A percentile compares a stretch with the other conserved stretches of the same genome.
These are phyloP conservation scores for Digitonthophagus gazella DNA, from an alignment of 2,888 invertebrate genomes.

Conservation along the genomic window DNA sequence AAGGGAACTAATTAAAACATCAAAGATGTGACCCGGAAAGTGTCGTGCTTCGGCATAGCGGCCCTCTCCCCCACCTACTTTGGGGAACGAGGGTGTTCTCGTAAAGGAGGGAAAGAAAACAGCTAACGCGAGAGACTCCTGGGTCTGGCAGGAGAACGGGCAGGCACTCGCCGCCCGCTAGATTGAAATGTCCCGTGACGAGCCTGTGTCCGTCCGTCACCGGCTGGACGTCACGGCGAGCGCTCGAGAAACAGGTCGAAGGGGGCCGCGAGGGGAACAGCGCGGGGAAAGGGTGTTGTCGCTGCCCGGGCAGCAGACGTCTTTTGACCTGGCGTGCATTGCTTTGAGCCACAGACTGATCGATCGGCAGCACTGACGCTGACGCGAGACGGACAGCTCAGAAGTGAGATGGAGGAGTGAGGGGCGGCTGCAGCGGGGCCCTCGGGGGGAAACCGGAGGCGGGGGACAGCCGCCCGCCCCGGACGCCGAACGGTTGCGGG, in stretches of 20 bases:
- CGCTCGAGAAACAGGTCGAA: slow-evolving; percentile 31
- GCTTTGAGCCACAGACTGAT: slow-evolving; percentile 53
- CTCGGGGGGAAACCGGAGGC: slow-evolving; percentile 28
- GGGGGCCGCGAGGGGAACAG: slow-evolving; percentile 33
- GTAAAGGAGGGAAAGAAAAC: slow-evolving; percentile 18
- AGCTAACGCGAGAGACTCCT: slow-evolving; percentile 9
- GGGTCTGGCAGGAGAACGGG: slow-evolving; percentile 22
- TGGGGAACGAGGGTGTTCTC: slow-evolving; percentile 2
- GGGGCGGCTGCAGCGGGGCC: slow-evolving; percentile 28
- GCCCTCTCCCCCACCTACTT: background rate
- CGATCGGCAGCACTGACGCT: slow-evolving; percentile 50
- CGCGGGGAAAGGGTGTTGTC: slow-evolving; percentile 42
- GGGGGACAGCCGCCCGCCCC: slow-evolving; percentile 30
- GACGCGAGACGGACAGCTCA: slow-evolving; percentile 54
- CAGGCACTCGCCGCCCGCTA: slow-evolving; percentile 23
- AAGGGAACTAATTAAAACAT: slow-evolving; percentile 40
- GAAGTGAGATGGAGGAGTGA: slow-evolving; percentile 32
- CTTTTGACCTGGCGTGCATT: slow-evolving; percentile 53
- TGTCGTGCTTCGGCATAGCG: slow-evolving; percentile 3
- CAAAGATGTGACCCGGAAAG: slow-evolving; percentile 36
- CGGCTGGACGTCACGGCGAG: slow-evolving; percentile 36
- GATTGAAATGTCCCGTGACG: slow-evolving; percentile 45
- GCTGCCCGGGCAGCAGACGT: slow-evolving; percentile 53
- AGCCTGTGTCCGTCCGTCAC: slow-evolving; percentile 40
- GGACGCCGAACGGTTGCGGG: slow-evolving; percentile 13